These are phyloP conservation scores for Tenebrosternarchus preto DNA, from an alignment of 2,113 vertebrate genomes.

Conservation along the genomic window DNA sequence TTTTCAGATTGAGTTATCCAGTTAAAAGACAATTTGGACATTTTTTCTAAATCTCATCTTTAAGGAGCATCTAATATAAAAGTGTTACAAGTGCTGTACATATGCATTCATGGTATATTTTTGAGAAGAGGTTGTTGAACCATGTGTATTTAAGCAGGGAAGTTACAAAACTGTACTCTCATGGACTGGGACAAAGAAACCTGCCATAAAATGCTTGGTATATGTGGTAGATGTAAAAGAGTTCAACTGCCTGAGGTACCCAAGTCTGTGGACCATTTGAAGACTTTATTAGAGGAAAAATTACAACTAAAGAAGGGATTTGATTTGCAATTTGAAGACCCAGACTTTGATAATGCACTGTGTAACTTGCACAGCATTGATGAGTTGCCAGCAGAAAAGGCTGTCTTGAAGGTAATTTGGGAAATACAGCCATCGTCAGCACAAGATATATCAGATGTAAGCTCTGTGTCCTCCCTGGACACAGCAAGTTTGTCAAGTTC, in stretches of 20 bases:
- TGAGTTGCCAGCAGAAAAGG: conserved; percentile 1
- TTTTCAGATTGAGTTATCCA: too few species aligned
- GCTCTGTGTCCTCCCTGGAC: not conserved
- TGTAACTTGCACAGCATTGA: not conserved
- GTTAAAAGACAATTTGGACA: too few species aligned
- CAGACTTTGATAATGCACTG: conserved; percentile 10
- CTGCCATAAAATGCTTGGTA: too few species aligned
- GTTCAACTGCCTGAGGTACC: not conserved
- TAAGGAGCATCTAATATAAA: too few species aligned
- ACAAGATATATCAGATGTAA: not conserved
- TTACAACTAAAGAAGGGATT: not conserved
- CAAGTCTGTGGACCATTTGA: not conserved
- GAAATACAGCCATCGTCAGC: not conserved
- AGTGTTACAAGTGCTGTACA: too few species aligned
- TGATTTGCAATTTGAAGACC: conserved; percentile 1
- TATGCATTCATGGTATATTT: too few species aligned
- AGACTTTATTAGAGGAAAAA: not conserved
- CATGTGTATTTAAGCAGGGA: too few species aligned
- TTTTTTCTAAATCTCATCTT: too few species aligned
- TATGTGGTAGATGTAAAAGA: too few species aligned
- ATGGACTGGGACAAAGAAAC: too few species aligned
- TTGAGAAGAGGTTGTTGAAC: too few species aligned
- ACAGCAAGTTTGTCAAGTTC: conserved; percentile 3
- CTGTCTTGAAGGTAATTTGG: not conserved
- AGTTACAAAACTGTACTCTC: too few species aligned